These are phyloP conservation scores for Isaurus tuberculatus DNA, from an alignment of 92 coral and sea anemone species.

Conservation along the genomic window DNA sequence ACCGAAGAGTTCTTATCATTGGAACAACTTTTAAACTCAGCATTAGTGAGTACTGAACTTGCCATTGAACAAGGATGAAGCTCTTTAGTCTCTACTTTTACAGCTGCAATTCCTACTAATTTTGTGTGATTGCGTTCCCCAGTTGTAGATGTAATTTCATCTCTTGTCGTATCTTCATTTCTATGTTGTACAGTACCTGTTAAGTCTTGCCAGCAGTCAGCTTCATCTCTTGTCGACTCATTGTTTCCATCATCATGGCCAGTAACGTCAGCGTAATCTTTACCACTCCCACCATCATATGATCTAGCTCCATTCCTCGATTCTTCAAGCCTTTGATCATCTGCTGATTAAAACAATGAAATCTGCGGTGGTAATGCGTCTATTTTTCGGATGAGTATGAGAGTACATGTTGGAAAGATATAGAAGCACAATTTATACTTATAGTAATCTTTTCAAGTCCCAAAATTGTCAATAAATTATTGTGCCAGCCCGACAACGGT, in stretches of 20 bases:
- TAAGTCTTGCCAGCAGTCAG: too few relatives aligned
- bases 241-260: background rate
- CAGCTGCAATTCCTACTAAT: background rate
- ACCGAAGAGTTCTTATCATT: background rate
- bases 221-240: background rate
- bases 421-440: too few relatives aligned
- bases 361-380: too few relatives aligned
- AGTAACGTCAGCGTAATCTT: background rate
- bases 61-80: background rate
- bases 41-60: background rate
- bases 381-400: too few relatives aligned
- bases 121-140: background rate
- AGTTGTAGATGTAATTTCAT: background rate
- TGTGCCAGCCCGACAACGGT: too few relatives aligned
- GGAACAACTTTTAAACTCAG: background rate
- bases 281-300: background rate
- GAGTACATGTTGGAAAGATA: too few relatives aligned
- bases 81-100: background rate
- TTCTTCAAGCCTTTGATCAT: background rate
- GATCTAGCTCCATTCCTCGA: background rate
- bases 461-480: too few relatives aligned
- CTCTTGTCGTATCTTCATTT: background rate
- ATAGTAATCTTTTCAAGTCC: too few relatives aligned
- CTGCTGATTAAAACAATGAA: background rate
- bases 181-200: background rate